phyloP scores from a whole-genome alignment of 2,888 invertebrate species.

The Mayetiola destructor region DNA sequence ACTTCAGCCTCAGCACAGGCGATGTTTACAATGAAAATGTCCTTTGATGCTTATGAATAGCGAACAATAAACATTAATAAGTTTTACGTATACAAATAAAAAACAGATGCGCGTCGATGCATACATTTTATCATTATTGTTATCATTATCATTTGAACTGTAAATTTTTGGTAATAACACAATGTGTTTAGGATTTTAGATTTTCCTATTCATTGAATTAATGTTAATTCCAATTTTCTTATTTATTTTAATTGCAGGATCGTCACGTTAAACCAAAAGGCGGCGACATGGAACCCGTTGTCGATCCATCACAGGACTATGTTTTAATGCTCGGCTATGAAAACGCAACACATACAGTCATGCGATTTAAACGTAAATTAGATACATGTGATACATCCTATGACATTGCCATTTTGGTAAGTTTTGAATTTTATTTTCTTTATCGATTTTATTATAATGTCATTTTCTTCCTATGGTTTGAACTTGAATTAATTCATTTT shows the following conservation, averaged over 20 bases:
- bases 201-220: neutral
- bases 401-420: slow-evolving; percentile 47
- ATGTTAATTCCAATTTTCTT: neutral
- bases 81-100: neutral
- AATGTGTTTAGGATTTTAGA: neutral
- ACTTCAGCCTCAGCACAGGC: neutral
- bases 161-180: neutral
- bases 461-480: too few relatives aligned
- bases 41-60: neutral
- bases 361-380: slow-evolving; percentile 54
- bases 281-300: slow-evolving; percentile 45
- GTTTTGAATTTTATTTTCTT: too few relatives aligned
- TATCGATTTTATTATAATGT: too few relatives aligned
- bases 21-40: neutral
- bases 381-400: slow-evolving; percentile 57
- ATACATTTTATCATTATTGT: neutral
- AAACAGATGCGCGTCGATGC: neutral
- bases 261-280: slow-evolving; percentile 46
- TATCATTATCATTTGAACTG: neutral
- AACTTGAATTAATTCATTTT: too few relatives aligned
- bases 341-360: slow-evolving; percentile 61
- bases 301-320: slow-evolving; percentile 62
- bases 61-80: neutral
- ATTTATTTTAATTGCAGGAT: slow-evolving; percentile 40
- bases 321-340: slow-evolving; percentile 58